Conservation (phyloP, 2,113 vertebrate genomes). For the Dipodomys merriami region DNA sequence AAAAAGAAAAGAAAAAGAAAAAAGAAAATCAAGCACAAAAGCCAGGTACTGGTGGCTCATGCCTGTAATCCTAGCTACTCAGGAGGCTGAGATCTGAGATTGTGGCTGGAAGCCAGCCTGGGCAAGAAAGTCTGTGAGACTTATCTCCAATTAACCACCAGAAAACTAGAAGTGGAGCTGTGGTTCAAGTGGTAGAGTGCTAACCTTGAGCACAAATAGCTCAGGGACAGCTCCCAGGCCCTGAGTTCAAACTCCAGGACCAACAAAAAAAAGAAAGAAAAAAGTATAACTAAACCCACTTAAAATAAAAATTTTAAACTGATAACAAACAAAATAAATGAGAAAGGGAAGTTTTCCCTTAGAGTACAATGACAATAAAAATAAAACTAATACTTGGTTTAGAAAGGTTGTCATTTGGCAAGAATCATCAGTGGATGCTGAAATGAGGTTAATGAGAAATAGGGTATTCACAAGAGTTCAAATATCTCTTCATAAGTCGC, state of each 20-base stretch:
- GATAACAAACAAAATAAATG: slow-evolving; percentile 9
- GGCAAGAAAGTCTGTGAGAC: neutral
- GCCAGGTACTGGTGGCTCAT: no score
- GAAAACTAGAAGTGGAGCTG: no score
- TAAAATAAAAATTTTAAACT: neutral
- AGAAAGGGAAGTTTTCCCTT: neutral
- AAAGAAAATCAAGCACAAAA: no score
- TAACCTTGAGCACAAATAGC: no score
- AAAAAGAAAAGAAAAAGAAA: no score
- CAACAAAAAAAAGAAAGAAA: neutral
- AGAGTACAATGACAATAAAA: slow-evolving; percentile 24
- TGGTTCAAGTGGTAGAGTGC: no score
- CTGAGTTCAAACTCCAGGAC: no score
- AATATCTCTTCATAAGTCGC: slow-evolving; percentile 33
- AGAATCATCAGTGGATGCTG: slow-evolving; percentile 21
- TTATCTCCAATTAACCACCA: no score
- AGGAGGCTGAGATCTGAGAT: no score
- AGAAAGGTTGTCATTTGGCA: slow-evolving; percentile 23
- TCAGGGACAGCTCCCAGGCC: no score
- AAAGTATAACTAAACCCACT: neutral
- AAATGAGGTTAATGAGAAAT: slow-evolving; percentile 39
- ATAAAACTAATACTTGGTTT: neutral
- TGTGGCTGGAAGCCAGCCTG: neutral
- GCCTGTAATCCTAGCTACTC: no score
- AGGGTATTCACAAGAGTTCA: slow-evolving; percentile 36